Conservation (phyloP, 2,797 vertebrate genomes). For the Carduelis carduelis region DNA sequence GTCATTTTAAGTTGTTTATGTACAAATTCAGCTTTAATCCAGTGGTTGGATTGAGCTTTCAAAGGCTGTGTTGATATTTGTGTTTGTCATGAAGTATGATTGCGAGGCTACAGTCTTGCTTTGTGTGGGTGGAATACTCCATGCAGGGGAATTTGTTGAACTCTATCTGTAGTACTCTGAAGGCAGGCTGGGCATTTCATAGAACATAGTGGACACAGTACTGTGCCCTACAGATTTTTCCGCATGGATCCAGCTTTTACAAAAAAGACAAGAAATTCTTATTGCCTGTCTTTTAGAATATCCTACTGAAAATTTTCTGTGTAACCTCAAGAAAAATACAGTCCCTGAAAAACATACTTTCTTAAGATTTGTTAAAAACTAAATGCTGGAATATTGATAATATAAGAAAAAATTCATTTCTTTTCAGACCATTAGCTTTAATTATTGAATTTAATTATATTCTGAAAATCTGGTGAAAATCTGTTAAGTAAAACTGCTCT, state of each 20-base stretch:
- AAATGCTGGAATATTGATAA: not conserved
- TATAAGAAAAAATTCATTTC: rapidly evolving
- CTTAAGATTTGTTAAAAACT: not conserved
- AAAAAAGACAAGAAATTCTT: not conserved
- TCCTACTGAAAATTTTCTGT: not conserved
- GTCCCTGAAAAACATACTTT: not conserved
- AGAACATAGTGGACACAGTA: not conserved
- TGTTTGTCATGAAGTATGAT: not conserved
- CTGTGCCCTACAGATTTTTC: not conserved
- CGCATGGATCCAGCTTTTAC: not conserved
- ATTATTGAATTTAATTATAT: not conserved
- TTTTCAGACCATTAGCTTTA: not conserved
- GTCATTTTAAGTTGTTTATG: not conserved
- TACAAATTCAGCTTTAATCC: not conserved
- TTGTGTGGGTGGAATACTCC: not conserved
- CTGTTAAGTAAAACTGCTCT: not conserved
- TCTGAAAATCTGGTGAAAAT: not conserved
- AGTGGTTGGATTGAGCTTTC: not conserved
- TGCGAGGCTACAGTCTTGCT: not conserved
- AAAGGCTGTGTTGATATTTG: not conserved
- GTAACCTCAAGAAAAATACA: not conserved
- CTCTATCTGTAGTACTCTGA: not conserved
- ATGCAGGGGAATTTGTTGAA: not conserved
- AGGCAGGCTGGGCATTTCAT: not conserved
- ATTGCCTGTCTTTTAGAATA: not conserved